These are phyloP conservation scores for Tapirus terrestris DNA, from an alignment of 2,113 vertebrate species.

Conservation along the genomic window DNA sequence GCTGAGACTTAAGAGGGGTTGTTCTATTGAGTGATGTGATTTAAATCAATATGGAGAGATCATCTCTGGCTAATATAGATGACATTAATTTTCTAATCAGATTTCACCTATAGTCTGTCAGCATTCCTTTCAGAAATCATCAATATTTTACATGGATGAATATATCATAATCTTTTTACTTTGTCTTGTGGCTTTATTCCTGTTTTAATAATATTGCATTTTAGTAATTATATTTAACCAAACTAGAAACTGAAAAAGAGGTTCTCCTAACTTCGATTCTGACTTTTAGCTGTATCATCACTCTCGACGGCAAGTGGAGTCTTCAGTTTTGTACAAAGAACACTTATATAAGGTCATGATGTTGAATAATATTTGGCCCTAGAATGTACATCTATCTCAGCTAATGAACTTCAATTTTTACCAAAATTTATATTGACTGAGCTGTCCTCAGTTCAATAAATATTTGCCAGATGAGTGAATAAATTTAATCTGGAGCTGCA, in stretches of 20 bases:
- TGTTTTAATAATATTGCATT: constrained; percentile 32
- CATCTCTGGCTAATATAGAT: constrained; percentile 72
- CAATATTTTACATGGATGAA: constrained; percentile 68
- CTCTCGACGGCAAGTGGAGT: neutral
- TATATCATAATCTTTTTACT: constrained; percentile 45
- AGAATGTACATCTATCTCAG: neutral
- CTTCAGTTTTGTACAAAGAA: constrained; percentile 9
- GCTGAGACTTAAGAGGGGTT: neutral
- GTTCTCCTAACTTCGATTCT: constrained; percentile 34
- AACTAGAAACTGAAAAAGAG: constrained; percentile 47
- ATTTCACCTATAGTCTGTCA: constrained; percentile 72
- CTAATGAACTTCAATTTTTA: constrained; percentile 42
- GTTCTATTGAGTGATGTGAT: constrained; percentile 66
- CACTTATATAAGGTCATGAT: neutral
- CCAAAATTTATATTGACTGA: neutral
- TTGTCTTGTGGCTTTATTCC: constrained; percentile 44
- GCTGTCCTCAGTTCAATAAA: neutral
- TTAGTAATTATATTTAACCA: constrained; percentile 49
- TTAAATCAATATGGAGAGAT: constrained; percentile 76
- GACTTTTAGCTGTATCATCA: constrained; percentile 32
- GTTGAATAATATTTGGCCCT: constrained; percentile 27
- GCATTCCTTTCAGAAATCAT: constrained; percentile 69
- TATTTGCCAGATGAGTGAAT: constrained; percentile 13
- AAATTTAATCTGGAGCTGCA: neutral
- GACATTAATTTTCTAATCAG: constrained; percentile 79